Evolutionary conservation across 2,113 vertebrate species (phyloP), one percentile per base, ranked within the genome.

Genomic region (Rhea americana): DNA sequence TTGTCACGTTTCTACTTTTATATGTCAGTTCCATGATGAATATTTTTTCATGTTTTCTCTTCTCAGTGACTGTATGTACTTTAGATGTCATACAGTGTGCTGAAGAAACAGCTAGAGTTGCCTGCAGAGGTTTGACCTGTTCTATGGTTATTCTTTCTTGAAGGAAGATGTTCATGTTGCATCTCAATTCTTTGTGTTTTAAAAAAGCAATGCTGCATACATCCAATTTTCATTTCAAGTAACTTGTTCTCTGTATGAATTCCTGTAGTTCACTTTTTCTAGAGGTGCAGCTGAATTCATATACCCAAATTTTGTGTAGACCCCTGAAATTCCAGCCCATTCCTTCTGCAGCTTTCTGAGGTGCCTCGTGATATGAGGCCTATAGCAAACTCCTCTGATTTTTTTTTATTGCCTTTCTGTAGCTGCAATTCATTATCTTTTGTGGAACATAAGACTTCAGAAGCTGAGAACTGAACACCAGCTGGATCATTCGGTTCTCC

Each of bases 21-120:
- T 0, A 26, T 26, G 55, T 16, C 6, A 41, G 24, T 82, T 63
- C 37, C 2, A 2, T 48, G 45, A 45, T 7, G 43, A 32, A 2
- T 56, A 41, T 47, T 72, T 37, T 62, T 24, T 16, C 11, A 5
- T 5, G 1, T 63, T 91, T 87, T 48, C 15, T 48, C 16, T 80
- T 43, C 63, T 88, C 17, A 9, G 10, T 70, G 35, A 28, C 39
- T 59, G 9, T 67, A 25, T 62, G 20, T 13, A 4, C 55, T 91
- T 82, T 8, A 73, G 48, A 43, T 80, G 17, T 9, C 73, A 30
- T 39, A 35, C 17, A 16, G 35, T 45, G 82, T 82, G 63, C 35
- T 65, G 17, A 41, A 58, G 63, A 28, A 70, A 50, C n/a, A 82
- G 35, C 35, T 35, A 35, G 41, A 43, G 28, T 11, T 88, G 17